phyloP scores from a whole-genome alignment of 2,888 invertebrate species.

The Pardosa pseudoannulata region DNA sequence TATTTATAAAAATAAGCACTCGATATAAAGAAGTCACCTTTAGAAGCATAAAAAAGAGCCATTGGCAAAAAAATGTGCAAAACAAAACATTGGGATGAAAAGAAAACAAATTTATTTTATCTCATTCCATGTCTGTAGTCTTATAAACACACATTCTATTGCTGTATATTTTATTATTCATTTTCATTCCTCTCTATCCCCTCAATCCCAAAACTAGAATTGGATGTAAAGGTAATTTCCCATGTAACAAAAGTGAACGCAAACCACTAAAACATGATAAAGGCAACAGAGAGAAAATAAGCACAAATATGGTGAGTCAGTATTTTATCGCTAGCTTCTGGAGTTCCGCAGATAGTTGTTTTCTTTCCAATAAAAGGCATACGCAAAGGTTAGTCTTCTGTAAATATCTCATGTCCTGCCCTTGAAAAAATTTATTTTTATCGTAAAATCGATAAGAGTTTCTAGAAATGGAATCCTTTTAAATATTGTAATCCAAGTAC shows the following conservation, averaged over 20 bases:
- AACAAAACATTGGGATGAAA: too few relatives aligned
- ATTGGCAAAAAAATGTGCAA: too few relatives aligned
- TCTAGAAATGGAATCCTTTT: too few relatives aligned
- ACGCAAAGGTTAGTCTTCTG: background rate
- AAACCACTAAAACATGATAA: conserved; percentile 6
- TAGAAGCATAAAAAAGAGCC: too few relatives aligned
- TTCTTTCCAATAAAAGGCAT: background rate
- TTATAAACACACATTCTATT: background rate
- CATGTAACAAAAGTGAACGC: background rate
- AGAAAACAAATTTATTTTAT: too few relatives aligned
- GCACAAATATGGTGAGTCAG: background rate
- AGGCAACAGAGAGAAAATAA: background rate
- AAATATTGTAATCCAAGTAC: too few relatives aligned
- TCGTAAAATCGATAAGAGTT: background rate
- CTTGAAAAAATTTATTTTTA: background rate
- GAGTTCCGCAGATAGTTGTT: background rate
- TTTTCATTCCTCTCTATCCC: background rate
- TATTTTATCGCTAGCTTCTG: background rate
- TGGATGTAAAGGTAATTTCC: background rate
- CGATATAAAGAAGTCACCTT: too few relatives aligned
- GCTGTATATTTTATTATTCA: background rate
- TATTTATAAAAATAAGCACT: too few relatives aligned
- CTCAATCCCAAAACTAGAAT: background rate
- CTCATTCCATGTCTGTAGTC: background rate
- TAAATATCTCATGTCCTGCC: background rate